A percentile compares a stretch with the other conserved stretches of the same genome.
Conservation (phyloP, 2,888 invertebrate genomes). For the Pandemis corylana region DNA sequence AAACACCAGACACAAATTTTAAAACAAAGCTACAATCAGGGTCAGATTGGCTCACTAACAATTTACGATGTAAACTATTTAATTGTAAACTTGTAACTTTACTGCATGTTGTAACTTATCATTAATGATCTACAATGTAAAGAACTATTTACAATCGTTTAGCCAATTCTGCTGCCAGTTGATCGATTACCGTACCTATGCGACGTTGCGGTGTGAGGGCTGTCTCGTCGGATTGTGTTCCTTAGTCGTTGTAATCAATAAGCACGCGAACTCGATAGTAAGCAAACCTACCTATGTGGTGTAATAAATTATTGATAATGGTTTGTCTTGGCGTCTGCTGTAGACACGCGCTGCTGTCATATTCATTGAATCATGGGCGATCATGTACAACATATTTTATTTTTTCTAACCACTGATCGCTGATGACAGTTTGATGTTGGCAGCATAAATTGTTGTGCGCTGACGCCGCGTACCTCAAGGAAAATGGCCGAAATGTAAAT, state of each 20-base stretch:
- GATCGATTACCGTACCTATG: slow-evolving; percentile 26
- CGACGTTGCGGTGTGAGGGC: slow-evolving; percentile 27
- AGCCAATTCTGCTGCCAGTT: slow-evolving; percentile 40
- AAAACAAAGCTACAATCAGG: slow-evolving; percentile 36
- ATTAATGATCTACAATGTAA: slow-evolving; percentile 37
- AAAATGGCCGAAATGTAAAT: background rate
- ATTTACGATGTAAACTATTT: slow-evolving; percentile 37
- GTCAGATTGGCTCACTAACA: slow-evolving; percentile 42
- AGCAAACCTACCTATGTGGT: background rate
- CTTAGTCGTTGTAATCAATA: background rate
- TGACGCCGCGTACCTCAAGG: background rate
- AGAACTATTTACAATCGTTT: slow-evolving; percentile 39
- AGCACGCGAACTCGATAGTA: background rate
- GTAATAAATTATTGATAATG: background rate
- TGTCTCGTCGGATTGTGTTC: slow-evolving; percentile 28
- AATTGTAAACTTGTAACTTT: slow-evolving; percentile 38
- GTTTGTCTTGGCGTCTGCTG: background rate
- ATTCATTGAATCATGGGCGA: background rate
- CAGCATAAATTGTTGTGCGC: background rate
- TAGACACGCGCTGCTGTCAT: background rate
- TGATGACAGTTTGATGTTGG: background rate
- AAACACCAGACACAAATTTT: slow-evolving; percentile 20
- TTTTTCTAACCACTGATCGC: background rate
- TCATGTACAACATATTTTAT: slow-evolving; percentile 1
- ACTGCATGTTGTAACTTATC: slow-evolving; percentile 37